A percentile compares a stretch with the other conserved stretches of the same genome.
Evolutionary conservation across 2,888 invertebrate species (phyloP).

Genomic region (Athripsodes cinereus): DNA sequence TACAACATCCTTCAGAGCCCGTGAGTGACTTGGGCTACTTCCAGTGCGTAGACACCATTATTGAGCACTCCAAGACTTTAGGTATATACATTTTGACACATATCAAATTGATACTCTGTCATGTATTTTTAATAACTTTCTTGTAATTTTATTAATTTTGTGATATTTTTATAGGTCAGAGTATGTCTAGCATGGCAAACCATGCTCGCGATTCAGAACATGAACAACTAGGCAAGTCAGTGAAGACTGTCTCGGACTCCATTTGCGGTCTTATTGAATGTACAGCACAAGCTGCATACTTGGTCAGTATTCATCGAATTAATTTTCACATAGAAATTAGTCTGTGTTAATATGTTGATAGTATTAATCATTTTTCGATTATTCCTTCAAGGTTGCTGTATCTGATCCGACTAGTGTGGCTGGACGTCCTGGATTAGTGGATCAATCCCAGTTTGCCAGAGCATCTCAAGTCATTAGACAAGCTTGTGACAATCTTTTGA

Average conservation of each 20-base stretch:
- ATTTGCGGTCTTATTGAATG: slow-evolving; percentile 91
- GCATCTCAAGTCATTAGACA: slow-evolving; percentile 86
- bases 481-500: slow-evolving; percentile 75
- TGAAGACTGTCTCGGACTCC: slow-evolving; percentile 75
- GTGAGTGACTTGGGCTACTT: slow-evolving; percentile 86
- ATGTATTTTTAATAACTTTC: not conserved
- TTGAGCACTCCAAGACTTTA: slow-evolving; percentile 77
- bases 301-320: slow-evolving; percentile 42
- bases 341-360: too few relatives aligned
- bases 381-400: slow-evolving; percentile 65
- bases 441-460: slow-evolving; percentile 80
- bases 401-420: slow-evolving; percentile 86
- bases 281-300: slow-evolving; percentile 90
- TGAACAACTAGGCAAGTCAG: slow-evolving; percentile 78
- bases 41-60: slow-evolving; percentile 87
- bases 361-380: too few relatives aligned
- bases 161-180: slow-evolving; percentile 54
- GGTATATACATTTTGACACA: slow-evolving; percentile 39
- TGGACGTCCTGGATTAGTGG: slow-evolving; percentile 82
- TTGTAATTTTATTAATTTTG: slow-evolving; percentile 12
- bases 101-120: not conserved
- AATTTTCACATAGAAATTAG: not conserved
- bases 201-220: slow-evolving; percentile 84
- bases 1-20: slow-evolving; percentile 83
- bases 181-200: slow-evolving; percentile 92